Evolutionary conservation across 2,888 invertebrate species (phyloP).

Genomic region (Plagodis dolabraria): DNA sequence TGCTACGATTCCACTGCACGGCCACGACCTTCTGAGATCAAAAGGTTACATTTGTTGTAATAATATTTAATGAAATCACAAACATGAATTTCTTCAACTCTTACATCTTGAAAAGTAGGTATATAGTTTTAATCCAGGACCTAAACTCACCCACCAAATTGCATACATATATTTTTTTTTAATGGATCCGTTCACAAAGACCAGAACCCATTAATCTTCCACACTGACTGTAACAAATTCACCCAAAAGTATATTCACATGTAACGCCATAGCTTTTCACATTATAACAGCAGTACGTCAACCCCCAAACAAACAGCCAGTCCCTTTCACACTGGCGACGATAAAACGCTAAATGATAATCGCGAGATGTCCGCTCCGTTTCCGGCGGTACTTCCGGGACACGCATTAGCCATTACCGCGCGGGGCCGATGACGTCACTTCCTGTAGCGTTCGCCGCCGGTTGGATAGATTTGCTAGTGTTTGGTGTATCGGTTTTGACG

Average conservation of each 20-base stretch:
- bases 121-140: too few species aligned
- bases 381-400: slow-evolving; percentile 77
- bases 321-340: slow-evolving; percentile 50
- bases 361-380: slow-evolving; percentile 74
- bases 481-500: slow-evolving; percentile 16
- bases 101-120: too few species aligned
- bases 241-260: slow-evolving; percentile 17
- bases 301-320: slow-evolving; percentile 32
- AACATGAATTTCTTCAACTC: too few species aligned
- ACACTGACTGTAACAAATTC: slow-evolving; percentile 15
- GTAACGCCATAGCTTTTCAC: slow-evolving; percentile 9
- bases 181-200: too few species aligned
- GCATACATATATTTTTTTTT: too few species aligned
- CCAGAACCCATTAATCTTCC: background rate
- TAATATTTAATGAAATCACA: too few species aligned
- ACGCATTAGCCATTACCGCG: slow-evolving; percentile 82
- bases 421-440: slow-evolving; percentile 48
- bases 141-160: too few species aligned
- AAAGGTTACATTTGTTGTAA: too few species aligned
- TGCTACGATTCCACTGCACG: too few species aligned
- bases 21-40: too few species aligned
- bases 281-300: slow-evolving; percentile 8
- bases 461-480: slow-evolving; percentile 10
- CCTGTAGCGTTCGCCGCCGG: slow-evolving; percentile 7
- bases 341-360: slow-evolving; percentile 82